Evolutionary conservation across 2,113 vertebrate species (phyloP).

Genomic region (Perca schrenkii): DNA sequence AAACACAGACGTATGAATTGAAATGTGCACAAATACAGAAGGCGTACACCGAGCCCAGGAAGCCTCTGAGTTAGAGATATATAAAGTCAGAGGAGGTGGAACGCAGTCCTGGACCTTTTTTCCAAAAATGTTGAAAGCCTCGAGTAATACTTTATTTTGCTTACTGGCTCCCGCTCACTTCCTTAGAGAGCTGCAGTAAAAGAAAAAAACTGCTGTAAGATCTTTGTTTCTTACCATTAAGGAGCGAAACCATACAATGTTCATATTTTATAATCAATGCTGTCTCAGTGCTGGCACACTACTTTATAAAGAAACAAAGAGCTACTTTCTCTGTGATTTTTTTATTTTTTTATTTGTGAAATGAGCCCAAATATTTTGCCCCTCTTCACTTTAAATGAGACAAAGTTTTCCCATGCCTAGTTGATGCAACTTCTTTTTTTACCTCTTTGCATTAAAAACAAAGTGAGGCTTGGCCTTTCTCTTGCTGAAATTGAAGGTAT

Average conservation of each 20-base stretch:
- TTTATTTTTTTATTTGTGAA: not conserved
- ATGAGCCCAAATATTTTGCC: slow-evolving; percentile 2
- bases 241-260: slow-evolving; percentile 16
- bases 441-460: not conserved
- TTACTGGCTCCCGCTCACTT: slow-evolving; percentile 12
- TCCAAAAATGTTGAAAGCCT: slow-evolving; percentile 53
- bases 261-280: slow-evolving; percentile 27
- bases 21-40: slow-evolving; percentile 11
- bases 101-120: slow-evolving; percentile 28
- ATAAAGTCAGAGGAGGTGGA: slow-evolving; percentile 32
- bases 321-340: not conserved
- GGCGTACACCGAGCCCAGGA: not conserved
- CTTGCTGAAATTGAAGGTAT: not conserved
- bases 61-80: slow-evolving; percentile 27
- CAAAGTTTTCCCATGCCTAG: not conserved
- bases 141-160: slow-evolving; percentile 38
- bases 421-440: slow-evolving; percentile 10
- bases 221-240: slow-evolving; percentile 32
- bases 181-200: slow-evolving; percentile 22
- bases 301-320: slow-evolving; percentile 26
- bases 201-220: slow-evolving; percentile 23
- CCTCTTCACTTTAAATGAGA: slow-evolving; percentile 2
- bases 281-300: slow-evolving; percentile 9
- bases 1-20: not conserved
- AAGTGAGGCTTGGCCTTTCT: not conserved